Percentiles rank a stretch among this genome's conserved stretches.
Evolutionary conservation across 2,797 vertebrate genomes (phyloP).

Genomic region (Catostomus latipinnis): DNA sequence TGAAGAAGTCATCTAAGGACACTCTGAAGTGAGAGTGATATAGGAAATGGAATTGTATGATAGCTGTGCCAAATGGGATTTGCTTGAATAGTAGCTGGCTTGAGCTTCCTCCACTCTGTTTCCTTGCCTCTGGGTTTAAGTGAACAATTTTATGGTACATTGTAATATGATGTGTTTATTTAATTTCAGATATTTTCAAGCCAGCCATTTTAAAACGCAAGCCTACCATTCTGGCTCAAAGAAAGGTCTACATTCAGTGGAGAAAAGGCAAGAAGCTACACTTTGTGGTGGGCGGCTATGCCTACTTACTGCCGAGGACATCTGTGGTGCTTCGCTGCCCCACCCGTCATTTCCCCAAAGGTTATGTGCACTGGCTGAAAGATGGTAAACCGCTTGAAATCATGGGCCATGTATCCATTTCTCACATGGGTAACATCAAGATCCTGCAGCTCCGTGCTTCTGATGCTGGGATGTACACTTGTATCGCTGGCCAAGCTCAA

Average conservation of each 20-base stretch:
- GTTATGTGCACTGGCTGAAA: constrained; percentile 90
- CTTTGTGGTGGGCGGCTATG: constrained; percentile 88
- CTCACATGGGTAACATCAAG: constrained; percentile 86
- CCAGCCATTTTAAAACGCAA: constrained; percentile 75
- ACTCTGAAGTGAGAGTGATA: constrained; percentile 36
- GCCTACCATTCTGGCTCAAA: constrained; percentile 81
- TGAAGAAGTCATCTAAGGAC: constrained; percentile 42
- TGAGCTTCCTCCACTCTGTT: constrained; percentile 1
- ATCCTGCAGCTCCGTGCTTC: constrained; percentile 85
- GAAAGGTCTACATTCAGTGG: constrained; percentile 92
- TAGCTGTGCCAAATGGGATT: constrained; percentile 34
- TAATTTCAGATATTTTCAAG: constrained; percentile 77
- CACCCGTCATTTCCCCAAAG: constrained; percentile 84
- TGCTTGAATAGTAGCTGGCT: constrained; percentile 24
- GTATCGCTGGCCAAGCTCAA: constrained; percentile 79
- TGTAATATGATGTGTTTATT: constrained; percentile 19
- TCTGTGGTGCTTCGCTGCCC: constrained; percentile 89
- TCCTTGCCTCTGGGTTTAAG: constrained; percentile 21
- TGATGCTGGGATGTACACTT: constrained; percentile 88
- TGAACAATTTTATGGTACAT: constrained; percentile 40
- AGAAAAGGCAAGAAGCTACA: constrained; percentile 88
- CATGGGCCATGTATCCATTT: constrained; percentile 82
- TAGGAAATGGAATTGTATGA: constrained; percentile 46
- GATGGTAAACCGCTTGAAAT: constrained; percentile 83
- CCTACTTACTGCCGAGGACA: constrained; percentile 91